Base-by-base conservation (phyloP, 2,797 vertebrate species). In the Balearica regulorum region DNA sequence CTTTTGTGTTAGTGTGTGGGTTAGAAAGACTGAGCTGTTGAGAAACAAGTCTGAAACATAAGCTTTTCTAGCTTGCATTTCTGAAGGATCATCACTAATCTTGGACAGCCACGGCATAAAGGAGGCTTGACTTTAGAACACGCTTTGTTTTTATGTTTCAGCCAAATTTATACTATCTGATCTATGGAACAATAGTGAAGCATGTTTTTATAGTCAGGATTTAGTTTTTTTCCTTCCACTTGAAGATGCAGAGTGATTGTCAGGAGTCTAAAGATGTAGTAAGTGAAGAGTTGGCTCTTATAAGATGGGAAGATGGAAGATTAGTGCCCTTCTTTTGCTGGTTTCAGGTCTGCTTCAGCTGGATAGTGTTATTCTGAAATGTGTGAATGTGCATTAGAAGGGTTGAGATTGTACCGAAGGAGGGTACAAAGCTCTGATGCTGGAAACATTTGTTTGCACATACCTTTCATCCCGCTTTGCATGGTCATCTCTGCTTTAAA, bases 371-470 rank as follows among this genome's bases (percentile, higher is more conserved):
- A 39, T 15, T 29, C 41, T 5, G 29, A 81, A 75, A 21, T 0
- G 0, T 6, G 4, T n/a, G 41, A 35, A 21, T 4, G 58, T 55
- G 29, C 5, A 3, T 13, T 24, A 39, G 69, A 44, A 35, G 49
- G 51, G 31, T 17, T 4, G 24, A 51, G n/a, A 35, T 49, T 35
- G 16, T 39, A 31, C 39, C 0, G 1, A 69, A 76, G 62, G 51
- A 37, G 2, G 37, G 10, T 37, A 16, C 15, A 14, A 39, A 83
- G 39, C 60, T 62, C 29, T 37, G 57, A 43, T 57, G 76, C 54
- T 51, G 68, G 87, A 60, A 88, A 48, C 54, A 53, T 92, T 94
- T 84, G 60, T 87, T 93, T 92, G 93, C 89, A 64, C 87, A 55
- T 92, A 62, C 87, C 89, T 89, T 60, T n/a, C 80, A 68, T 60